phyloP scores from a whole-genome alignment of 1,140 invertebrate species.

The Heliothis subflexa region DNA sequence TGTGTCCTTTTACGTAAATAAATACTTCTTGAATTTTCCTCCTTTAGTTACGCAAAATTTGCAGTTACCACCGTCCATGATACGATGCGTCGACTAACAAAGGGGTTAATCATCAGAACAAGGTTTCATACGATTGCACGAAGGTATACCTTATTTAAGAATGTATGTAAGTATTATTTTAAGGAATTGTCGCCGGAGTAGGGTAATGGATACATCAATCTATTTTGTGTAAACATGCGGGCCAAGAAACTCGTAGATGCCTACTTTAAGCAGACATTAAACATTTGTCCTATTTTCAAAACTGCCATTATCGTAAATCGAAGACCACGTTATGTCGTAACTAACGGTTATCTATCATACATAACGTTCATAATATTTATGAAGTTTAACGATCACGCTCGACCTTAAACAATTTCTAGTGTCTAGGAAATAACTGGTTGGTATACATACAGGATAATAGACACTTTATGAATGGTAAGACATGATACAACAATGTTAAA shows the following conservation, averaged over 20 bases:
- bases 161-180: not conserved
- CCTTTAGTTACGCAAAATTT: not conserved
- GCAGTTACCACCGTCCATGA: no score
- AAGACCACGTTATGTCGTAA: constrained; percentile 4
- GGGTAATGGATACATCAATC: constrained; percentile 36
- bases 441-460: not conserved
- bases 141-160: no score
- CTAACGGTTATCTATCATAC: not conserved
- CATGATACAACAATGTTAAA: constrained; percentile 55
- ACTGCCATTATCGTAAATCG: constrained; percentile 1
- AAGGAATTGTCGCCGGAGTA: constrained; percentile 7
- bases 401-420: constrained; percentile 1
- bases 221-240: constrained; percentile 40
- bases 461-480: constrained; percentile 17
- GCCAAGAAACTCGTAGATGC: not conserved
- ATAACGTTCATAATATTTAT: constrained; percentile 27
- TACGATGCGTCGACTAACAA: no score
- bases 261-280: not conserved
- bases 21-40: not conserved
- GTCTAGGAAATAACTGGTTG: not conserved
- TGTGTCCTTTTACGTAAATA: not conserved
- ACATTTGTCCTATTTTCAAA: constrained; percentile 13
- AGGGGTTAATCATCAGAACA: no score
- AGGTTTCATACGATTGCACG: no score
- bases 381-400: not conserved